Conservation (phyloP, 2,113 vertebrate species). For the Rhynchomys soricoides region DNA sequence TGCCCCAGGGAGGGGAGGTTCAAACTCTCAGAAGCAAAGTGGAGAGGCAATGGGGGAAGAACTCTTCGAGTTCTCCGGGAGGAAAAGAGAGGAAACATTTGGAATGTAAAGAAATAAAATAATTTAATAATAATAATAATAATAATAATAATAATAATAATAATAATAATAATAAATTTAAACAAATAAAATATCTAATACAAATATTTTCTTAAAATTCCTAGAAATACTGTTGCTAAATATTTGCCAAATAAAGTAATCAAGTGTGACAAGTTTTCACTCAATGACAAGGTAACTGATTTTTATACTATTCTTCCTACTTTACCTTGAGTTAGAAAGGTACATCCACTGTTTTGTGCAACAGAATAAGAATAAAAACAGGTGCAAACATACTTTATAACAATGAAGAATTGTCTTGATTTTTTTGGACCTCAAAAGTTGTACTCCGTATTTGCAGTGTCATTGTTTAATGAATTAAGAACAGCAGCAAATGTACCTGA, state of each 20-base stretch:
- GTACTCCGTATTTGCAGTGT: slow-evolving; percentile 70
- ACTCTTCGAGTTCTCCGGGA: no score
- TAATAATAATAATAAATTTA: no score
- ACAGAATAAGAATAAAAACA: slow-evolving; percentile 12
- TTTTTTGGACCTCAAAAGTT: slow-evolving; percentile 24
- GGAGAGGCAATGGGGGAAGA: no score
- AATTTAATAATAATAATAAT: no score
- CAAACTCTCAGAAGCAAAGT: no score
- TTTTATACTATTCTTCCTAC: background rate
- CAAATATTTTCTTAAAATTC: no score
- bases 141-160: no score
- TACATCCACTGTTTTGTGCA: background rate
- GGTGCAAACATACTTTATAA: slow-evolving; percentile 22
- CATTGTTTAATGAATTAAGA: slow-evolving; percentile 74
- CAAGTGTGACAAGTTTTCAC: background rate
- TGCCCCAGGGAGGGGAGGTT: no score
- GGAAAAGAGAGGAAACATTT: no score
- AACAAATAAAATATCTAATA: no score
- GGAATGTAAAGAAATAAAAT: no score
- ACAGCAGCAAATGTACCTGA: background rate
- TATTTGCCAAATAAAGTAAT: background rate
- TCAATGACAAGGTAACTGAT: background rate
- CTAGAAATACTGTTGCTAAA: background rate
- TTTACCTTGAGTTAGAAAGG: background rate
- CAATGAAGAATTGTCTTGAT: background rate